A percentile compares a stretch with the other conserved stretches of the same genome.
Conservation (phyloP, 2,888 invertebrate species). For the Agrochola lychnidis region DNA sequence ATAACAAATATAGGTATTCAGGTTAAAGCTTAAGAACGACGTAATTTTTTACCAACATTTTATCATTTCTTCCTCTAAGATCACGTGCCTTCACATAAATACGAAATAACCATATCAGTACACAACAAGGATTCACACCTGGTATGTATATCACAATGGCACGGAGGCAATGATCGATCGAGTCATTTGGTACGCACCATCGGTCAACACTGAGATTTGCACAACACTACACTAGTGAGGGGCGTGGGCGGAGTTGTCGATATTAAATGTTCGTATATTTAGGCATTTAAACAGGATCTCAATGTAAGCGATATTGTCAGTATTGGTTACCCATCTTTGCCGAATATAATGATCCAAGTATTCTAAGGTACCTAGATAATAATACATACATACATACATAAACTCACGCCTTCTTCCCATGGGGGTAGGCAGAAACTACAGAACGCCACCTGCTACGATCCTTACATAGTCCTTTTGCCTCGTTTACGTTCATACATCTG, state of each 20-base stretch:
- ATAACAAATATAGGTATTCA: neutral
- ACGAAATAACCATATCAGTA: constrained; percentile 36
- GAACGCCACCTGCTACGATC: too few relatives aligned
- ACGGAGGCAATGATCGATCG: constrained; percentile 83
- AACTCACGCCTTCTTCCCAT: too few relatives aligned
- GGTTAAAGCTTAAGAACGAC: too few relatives aligned
- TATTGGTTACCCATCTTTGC: neutral
- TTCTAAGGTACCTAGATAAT: neutral
- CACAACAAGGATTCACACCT: constrained; percentile 75
- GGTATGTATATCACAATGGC: constrained; percentile 75
- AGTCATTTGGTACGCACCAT: constrained; percentile 86
- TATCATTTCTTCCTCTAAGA: neutral
- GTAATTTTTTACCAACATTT: neutral
- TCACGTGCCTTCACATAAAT: constrained; percentile 35
- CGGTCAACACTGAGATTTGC: constrained; percentile 86
- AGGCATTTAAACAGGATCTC: neutral
- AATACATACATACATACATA: too few relatives aligned
- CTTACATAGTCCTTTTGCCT: too few relatives aligned
- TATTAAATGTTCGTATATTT: neutral
- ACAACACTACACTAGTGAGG: constrained; percentile 76
- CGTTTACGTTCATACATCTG: too few relatives aligned
- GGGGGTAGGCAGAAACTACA: too few relatives aligned
- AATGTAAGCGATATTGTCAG: neutral
- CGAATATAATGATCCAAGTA: neutral
- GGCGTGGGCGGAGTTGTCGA: constrained; percentile 45